Base-by-base conservation (phyloP, 2,797 vertebrate genomes). In the Malurus leucopterus region DNA sequence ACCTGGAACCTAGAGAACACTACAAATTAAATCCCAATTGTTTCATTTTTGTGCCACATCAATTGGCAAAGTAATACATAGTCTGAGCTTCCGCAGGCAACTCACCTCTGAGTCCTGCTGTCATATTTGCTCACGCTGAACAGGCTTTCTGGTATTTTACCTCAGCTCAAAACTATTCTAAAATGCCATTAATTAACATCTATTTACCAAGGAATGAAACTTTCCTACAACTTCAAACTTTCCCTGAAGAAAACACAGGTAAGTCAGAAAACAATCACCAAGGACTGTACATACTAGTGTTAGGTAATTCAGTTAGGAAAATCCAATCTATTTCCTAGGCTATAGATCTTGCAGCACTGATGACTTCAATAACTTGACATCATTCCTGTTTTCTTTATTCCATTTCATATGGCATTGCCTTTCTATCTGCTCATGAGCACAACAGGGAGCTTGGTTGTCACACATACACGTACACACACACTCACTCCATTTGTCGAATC, bases 401-500 rank as follows among this genome's bases (percentile, higher is more conserved):
- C 1, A 26, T 40, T 65, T 63, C 5, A 3, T 20, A 21, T 2
- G 11, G 8, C 4, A 10, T 5, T 63, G 51, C 27, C 34, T 40
- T 41, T 41, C 63, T 69, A 22, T 9, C n/a, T 9, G 36, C 27
- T 65, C 36, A 36, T 10, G 23, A 76, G 41, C 32, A 32, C 32
- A 70, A 26, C 0, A 49, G 17, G 47, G 76, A 50, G 6, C 17
- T 50, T 47, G 59, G 46, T 40, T 72, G 61, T 49, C 68, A 57
- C n/a, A 7, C 0, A 0, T 11, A 18, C 9, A 18, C 9, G 9
- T 29, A 22, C n/a, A 32, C 5, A 6, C 27, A 11, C 5, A 4
- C 20, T n/a, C 30, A 2, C 30, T 61, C 43, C 8, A 2, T 70
- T 73, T 15, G 30, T 32, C 58, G 36, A 41, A 6, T 20, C 40